Evolutionary conservation across 2,113 vertebrate genomes (phyloP).

Genomic region (Gopherus evgoodei): DNA sequence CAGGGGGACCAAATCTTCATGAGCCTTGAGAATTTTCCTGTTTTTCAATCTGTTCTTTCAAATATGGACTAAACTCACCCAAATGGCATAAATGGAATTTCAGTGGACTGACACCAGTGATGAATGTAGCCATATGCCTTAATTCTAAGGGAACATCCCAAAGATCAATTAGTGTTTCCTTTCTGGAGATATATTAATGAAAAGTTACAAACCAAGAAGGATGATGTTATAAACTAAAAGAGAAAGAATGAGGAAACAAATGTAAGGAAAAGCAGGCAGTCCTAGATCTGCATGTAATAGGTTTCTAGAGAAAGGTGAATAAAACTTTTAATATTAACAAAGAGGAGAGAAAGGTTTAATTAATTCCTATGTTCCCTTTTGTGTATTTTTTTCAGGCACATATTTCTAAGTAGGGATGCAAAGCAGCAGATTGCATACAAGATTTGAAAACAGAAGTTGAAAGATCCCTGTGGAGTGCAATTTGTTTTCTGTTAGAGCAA

Average conservation of each 20-base stretch:
- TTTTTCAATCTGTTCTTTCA: neutral
- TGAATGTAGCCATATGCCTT: neutral
- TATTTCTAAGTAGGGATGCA: neutral
- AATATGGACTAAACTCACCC: neutral
- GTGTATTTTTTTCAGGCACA: neutral
- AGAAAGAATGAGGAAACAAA: neutral
- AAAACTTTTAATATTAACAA: neutral
- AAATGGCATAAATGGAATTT: neutral
- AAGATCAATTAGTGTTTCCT: neutral
- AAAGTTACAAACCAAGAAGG: neutral
- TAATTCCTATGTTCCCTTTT: neutral
- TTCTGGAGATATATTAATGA: neutral
- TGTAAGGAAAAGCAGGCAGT: neutral
- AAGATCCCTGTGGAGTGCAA: neutral
- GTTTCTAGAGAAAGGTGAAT: neutral
- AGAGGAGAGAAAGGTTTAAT: neutral
- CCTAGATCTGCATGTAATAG: neutral
- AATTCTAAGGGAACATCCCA: neutral
- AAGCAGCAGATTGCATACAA: neutral
- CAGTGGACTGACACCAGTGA: neutral
- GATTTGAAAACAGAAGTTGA: neutral
- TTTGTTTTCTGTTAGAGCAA: neutral
- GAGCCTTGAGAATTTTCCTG: neutral
- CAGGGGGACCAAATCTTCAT: neutral
- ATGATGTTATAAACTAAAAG: neutral